Base-by-base conservation (phyloP, 2,888 invertebrate species). In the Meliscaeva auricollis region DNA sequence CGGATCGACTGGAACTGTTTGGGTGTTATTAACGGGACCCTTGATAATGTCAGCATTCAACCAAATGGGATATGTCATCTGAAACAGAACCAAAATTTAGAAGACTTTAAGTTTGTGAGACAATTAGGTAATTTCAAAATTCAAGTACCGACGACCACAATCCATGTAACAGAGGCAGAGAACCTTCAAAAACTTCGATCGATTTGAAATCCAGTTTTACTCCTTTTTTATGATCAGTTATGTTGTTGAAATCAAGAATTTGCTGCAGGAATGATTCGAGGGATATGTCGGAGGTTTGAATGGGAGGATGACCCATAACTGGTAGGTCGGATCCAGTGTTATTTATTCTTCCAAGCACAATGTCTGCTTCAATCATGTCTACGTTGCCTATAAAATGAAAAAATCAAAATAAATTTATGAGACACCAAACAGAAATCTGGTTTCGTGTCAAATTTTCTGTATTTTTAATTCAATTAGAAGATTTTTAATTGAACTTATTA, bases 181-280 rank as follows among this genome's bases (percentile, higher is more conserved):
- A 94, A 46, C 92, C 93, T 74, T 94, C 93, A 89, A 95, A 96
- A 0, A 96, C 96, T 56, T 96, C 95, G 52, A 95, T 95, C 1
- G 94, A 94, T 91, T 98, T 98, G 90, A 98, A 98, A 92, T 98
- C 98, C 54, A 98, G 92, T 90, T 98, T 98, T 1, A 97, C 94
- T 0, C 97, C 98, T 90, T 96, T 97, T 35, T 88, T 83, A n/a
- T 90, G 88, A 2, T 76, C 70, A 38, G 92, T 92, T 8, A 90
- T 90, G 50, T 93, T 93, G 89, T 94, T 93, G 87, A 93, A 92
- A 11, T 92, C 91, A 13, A 94, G 91, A 44, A 95, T 94, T 0
- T 93, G 92, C 2, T 92, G 90, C 8, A 98, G 91, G 93, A 98
- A 98, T 15, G 94, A 93, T 0, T 94, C 93, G 20, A 98, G 93